phyloP scores from a whole-genome alignment of 2,113 vertebrate species.

The Mesitornis unicolor region DNA sequence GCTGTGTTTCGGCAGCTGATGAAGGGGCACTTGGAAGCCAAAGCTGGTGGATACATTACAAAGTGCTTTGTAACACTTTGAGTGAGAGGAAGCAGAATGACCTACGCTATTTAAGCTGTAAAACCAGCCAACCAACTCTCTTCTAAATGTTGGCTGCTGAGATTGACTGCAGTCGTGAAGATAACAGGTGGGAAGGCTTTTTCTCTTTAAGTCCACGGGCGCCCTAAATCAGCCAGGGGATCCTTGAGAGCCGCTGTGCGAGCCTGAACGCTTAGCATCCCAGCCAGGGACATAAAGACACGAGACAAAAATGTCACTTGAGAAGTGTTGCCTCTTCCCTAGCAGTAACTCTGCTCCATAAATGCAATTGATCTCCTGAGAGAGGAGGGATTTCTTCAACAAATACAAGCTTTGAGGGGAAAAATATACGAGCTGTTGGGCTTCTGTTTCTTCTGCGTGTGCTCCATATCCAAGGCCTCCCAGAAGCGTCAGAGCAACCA shows the following conservation, averaged over 20 bases:
- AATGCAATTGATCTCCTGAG: constrained; percentile 62
- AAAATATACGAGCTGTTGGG: background rate
- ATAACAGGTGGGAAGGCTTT: constrained; percentile 47
- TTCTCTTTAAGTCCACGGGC: constrained; percentile 9
- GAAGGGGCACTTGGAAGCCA: background rate
- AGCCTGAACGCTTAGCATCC: background rate
- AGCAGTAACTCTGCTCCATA: constrained; percentile 59
- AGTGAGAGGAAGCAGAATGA: constrained; percentile 40
- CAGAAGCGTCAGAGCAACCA: background rate
- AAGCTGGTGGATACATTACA: background rate
- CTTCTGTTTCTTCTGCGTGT: background rate
- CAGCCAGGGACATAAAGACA: constrained; percentile 44
- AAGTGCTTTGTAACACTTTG: constrained; percentile 26
- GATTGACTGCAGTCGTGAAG: constrained; percentile 60
- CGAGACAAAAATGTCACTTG: constrained; percentile 36
- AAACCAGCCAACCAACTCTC: constrained; percentile 40
- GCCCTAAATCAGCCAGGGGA: constrained; percentile 40
- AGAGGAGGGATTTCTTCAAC: constrained; percentile 52
- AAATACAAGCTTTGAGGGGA: constrained; percentile 5
- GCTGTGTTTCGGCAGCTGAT: background rate
- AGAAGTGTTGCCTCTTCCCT: constrained; percentile 36
- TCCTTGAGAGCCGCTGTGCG: background rate
- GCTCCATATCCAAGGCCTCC: background rate
- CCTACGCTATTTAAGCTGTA: constrained; percentile 48
- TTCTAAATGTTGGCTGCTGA: constrained; percentile 21